phyloP scores from a whole-genome alignment of 2,797 vertebrate genomes.

The Botia almorhae region DNA sequence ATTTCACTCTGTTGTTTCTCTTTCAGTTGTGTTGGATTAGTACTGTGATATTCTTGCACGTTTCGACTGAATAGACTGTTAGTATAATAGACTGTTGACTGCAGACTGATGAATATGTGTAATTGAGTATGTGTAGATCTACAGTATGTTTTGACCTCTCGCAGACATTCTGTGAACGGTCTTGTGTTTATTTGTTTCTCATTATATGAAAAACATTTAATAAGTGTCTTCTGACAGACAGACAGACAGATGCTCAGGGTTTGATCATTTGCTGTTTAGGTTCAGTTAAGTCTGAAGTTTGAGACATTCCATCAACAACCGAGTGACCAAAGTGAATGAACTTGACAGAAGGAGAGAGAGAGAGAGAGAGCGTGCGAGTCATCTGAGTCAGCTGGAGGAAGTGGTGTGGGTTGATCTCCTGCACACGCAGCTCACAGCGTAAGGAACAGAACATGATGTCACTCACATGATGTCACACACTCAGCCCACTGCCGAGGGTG shows the following conservation, averaged over 20 bases:
- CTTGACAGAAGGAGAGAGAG: conserved; percentile 54
- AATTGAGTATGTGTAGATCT: too few species aligned
- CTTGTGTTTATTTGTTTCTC: too few species aligned
- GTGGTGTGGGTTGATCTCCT: conserved; percentile 55
- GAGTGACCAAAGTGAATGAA: neutral
- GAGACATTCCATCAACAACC: neutral
- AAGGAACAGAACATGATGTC: conserved; percentile 59
- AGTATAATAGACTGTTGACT: too few species aligned
- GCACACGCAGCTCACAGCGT: conserved; percentile 60
- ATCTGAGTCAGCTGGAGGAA: conserved; percentile 70
- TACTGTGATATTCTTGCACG: too few species aligned
- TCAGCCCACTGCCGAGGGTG: conserved; percentile 63
- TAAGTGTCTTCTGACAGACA: neutral
- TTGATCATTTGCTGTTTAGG: neutral
- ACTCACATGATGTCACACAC: conserved; percentile 69
- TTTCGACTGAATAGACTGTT: too few species aligned
- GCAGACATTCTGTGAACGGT: too few species aligned
- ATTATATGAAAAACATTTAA: too few species aligned
- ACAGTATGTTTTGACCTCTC: too few species aligned
- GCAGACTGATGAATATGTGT: too few species aligned
- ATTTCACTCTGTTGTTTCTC: neutral
- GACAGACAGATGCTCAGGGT: neutral
- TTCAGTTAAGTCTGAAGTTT: neutral
- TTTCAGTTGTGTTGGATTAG: too few species aligned
- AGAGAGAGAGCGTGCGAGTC: conserved; percentile 22